These are phyloP conservation scores for Myanophis thanlyinensis DNA, from an alignment of 2,113 vertebrate species.

Conservation along the genomic window DNA sequence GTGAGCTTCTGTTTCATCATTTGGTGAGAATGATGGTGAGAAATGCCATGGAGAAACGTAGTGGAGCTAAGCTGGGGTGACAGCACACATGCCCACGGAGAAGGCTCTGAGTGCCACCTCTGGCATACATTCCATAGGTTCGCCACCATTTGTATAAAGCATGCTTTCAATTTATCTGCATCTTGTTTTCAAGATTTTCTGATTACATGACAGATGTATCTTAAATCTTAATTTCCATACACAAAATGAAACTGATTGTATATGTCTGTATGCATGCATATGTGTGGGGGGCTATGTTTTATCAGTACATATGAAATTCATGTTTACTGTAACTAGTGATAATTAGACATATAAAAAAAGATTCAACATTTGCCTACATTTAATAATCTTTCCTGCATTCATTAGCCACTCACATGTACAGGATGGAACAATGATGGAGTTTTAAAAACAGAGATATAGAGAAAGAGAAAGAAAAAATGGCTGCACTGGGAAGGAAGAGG, in stretches of 20 bases:
- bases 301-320: background rate
- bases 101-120: no score
- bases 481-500: background rate
- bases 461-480: background rate
- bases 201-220: background rate
- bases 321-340: background rate
- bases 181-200: background rate
- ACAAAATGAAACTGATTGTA: background rate
- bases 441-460: background rate
- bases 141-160: background rate
- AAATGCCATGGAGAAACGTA: no score
- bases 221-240: background rate
- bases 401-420: background rate
- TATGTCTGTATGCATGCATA: background rate
- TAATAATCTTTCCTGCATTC: background rate
- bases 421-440: background rate
- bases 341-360: background rate
- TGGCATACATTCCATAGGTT: no score
- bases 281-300: background rate
- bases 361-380: background rate
- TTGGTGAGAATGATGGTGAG: no score
- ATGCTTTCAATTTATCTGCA: background rate
- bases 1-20: no score
- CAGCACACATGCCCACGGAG: no score
- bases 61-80: no score